Conservation (phyloP, 2,797 vertebrate genomes). For the Helostoma temminkii region DNA sequence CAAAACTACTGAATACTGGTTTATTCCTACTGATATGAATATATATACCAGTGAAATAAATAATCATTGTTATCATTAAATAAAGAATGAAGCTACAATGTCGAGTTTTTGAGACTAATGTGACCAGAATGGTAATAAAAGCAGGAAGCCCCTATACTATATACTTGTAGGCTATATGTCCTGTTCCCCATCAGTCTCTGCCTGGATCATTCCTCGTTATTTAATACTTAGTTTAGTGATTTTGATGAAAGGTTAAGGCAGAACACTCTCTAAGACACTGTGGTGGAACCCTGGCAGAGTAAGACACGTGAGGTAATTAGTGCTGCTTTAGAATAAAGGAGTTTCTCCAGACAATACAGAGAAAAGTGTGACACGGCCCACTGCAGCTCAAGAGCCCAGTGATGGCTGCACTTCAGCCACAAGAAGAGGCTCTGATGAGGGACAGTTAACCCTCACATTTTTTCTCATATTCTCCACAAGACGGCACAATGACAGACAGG, state of each 20-base stretch:
- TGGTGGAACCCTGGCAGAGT: slow-evolving; percentile 17
- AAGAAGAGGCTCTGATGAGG: slow-evolving; percentile 51
- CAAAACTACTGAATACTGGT: too few species aligned
- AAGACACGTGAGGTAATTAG: slow-evolving; percentile 64
- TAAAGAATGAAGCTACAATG: too few species aligned
- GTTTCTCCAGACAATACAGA: slow-evolving; percentile 42
- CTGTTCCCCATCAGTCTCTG: too few species aligned
- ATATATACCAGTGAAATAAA: too few species aligned
- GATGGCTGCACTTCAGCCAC: slow-evolving; percentile 60
- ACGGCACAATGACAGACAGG: slow-evolving; percentile 19
- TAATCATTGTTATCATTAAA: too few species aligned
- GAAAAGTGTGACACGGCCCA: slow-evolving; percentile 44
- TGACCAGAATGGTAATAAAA: too few species aligned
- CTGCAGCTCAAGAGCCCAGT: slow-evolving; percentile 53
- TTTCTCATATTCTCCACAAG: slow-evolving; percentile 31
- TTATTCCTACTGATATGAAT: too few species aligned
- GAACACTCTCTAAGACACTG: slow-evolving; percentile 20
- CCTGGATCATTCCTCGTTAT: too few species aligned
- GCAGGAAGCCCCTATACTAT: too few species aligned
- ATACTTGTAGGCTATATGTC: too few species aligned
- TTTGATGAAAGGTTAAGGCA: background rate
- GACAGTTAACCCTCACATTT: slow-evolving; percentile 17
- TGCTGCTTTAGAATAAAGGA: slow-evolving; percentile 55
- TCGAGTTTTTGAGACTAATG: too few species aligned
- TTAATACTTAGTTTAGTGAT: slow-evolving; percentile 7